Evolutionary conservation across 2,888 invertebrate genomes (phyloP).

Genomic region (Nasonia oneida): DNA sequence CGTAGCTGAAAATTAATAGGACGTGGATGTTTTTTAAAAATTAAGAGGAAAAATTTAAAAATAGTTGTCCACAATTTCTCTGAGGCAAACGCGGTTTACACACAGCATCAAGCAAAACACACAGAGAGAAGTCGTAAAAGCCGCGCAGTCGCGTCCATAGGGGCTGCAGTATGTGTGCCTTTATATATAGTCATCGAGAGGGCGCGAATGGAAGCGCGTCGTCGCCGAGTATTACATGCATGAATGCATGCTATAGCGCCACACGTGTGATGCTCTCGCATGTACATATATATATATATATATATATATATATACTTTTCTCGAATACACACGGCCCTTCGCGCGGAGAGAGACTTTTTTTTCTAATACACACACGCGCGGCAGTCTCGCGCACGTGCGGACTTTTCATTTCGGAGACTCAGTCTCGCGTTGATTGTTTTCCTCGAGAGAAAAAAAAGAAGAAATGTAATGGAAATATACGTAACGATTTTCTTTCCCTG

Average conservation of each 20-base stretch:
- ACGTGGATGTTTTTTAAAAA: not conserved
- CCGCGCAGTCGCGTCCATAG: not conserved
- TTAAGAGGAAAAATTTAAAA: constrained; percentile 9
- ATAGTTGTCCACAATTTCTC: not conserved
- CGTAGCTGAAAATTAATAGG: too few relatives aligned
- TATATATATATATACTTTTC: too few relatives aligned
- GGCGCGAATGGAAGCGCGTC: constrained; percentile 38
- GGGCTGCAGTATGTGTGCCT: not conserved
- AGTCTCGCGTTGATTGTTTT: not conserved
- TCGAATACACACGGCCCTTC: too few relatives aligned
- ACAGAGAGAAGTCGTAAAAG: not conserved
- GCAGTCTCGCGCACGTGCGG: not conserved
- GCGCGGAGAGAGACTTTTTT: not conserved
- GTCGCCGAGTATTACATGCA: constrained; percentile 11
- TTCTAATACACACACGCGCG: not conserved
- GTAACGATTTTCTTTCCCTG: not conserved
- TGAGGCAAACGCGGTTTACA: not conserved
- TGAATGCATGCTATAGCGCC: too few relatives aligned
- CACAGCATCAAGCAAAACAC: not conserved
- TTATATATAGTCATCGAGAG: not conserved
- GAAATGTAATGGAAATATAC: not conserved
- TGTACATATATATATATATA: too few relatives aligned
- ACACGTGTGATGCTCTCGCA: too few relatives aligned
- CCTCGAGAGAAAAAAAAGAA: not conserved
- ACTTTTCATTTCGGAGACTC: not conserved